phyloP scores from a whole-genome alignment of 2,113 vertebrate species.

The Miniopterus natalensis region DNA sequence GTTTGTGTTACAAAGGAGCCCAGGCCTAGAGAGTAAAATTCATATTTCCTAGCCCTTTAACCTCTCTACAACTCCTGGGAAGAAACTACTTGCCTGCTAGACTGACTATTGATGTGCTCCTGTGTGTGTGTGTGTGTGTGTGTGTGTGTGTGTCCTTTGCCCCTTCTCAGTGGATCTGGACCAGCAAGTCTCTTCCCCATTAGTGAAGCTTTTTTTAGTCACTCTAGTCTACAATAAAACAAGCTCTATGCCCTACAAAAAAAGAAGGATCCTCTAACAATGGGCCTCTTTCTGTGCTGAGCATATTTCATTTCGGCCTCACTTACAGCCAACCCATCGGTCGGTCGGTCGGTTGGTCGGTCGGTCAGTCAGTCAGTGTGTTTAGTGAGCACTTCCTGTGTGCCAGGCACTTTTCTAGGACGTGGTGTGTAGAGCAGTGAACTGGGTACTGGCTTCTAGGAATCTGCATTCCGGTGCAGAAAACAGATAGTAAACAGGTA shows the following conservation, averaged over 20 bases:
- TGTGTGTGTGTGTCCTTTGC: background rate
- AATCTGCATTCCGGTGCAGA: background rate
- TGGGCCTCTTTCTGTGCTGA: background rate
- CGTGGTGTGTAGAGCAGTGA: background rate
- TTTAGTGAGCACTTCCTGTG: background rate
- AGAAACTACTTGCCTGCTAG: background rate
- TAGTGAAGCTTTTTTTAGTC: background rate
- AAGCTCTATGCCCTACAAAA: background rate
- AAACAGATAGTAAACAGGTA: background rate
- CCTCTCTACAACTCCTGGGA: background rate
- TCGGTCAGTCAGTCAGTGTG: too few species aligned
- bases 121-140: background rate
- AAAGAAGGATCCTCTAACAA: background rate
- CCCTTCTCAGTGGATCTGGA: background rate
- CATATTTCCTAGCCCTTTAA: background rate
- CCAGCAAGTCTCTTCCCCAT: background rate
- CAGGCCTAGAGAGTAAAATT: background rate
- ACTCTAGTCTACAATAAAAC: background rate
- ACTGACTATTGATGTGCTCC: accelerated
- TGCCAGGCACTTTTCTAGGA: background rate
- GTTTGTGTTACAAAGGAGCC: background rate
- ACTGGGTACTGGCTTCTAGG: background rate
- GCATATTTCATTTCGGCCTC: background rate
- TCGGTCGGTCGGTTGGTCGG: too few species aligned
- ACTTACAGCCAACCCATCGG: too few species aligned